Percentiles rank a stretch among this genome's conserved stretches.
phyloP scores from a whole-genome alignment of 1,140 invertebrate genomes.

The Lepidotrigona ventralis region DNA sequence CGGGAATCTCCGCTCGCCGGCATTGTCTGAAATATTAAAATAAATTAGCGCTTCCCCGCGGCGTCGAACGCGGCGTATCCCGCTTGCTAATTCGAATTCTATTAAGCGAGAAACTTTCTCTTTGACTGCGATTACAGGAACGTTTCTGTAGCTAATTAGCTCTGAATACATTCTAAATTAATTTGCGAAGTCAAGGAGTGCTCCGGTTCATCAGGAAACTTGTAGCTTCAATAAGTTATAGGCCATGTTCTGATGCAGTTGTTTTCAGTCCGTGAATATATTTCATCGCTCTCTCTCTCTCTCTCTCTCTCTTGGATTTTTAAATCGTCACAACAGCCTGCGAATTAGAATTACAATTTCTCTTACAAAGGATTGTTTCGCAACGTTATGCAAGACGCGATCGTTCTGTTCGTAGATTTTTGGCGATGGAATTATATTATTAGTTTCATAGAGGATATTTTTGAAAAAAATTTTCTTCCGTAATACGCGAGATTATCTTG shows the following conservation, averaged over 20 bases:
- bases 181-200: background rate
- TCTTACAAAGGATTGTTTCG: too few species aligned
- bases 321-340: too few species aligned
- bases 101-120: background rate
- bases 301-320: too few species aligned
- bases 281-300: background rate
- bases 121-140: background rate
- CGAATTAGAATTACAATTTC: too few species aligned
- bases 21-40: background rate
- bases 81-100: constrained; percentile 2
- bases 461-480: too few species aligned
- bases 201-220: background rate
- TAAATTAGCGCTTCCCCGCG: background rate
- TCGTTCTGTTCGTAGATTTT: too few species aligned
- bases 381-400: too few species aligned
- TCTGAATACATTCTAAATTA: background rate
- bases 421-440: too few species aligned
- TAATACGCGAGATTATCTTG: too few species aligned
- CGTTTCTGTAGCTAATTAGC: constrained; percentile 3
- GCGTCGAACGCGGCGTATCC: background rate
- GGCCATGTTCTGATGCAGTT: background rate
- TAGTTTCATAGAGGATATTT: too few species aligned
- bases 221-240: background rate
- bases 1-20: fast-evolving
- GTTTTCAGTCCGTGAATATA: background rate